phyloP scores from a whole-genome alignment of 2,888 invertebrate genomes.

The Artemia sinica region DNA sequence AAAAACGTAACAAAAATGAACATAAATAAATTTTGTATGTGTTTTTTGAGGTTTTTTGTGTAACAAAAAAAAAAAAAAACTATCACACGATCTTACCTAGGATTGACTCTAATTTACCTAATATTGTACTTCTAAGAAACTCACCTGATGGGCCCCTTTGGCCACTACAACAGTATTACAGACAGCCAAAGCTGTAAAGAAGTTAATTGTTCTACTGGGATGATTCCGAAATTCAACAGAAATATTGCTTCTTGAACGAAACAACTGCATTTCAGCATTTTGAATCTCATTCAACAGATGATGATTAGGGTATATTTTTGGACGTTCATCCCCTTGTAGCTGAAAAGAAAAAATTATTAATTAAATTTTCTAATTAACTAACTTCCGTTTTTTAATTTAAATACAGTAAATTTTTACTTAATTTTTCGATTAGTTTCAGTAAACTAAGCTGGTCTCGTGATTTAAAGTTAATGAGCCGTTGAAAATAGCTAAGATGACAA shows the following conservation, averaged over 20 bases:
- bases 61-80: too few relatives aligned
- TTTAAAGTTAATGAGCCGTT: too few relatives aligned
- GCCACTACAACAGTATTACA: conserved; percentile 95
- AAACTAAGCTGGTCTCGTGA: too few relatives aligned
- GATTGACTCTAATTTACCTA: too few relatives aligned
- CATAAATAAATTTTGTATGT: too few relatives aligned
- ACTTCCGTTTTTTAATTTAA: too few relatives aligned
- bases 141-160: conserved; percentile 51
- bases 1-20: too few relatives aligned
- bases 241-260: not conserved
- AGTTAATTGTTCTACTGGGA: conserved; percentile 39
- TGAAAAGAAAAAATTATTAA: conserved; percentile 16
- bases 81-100: too few relatives aligned
- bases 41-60: too few relatives aligned
- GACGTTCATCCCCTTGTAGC: not conserved
- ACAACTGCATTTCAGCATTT: not conserved
- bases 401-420: too few relatives aligned
- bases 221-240: conserved; percentile 7
- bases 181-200: conserved; percentile 71
- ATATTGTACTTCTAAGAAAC: not conserved
- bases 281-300: conserved; percentile 7
- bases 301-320: not conserved
- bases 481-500: too few relatives aligned
- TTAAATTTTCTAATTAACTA: not conserved
- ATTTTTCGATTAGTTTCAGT: too few relatives aligned